Base-by-base conservation (phyloP, 1,140 invertebrate genomes). In the Brachionus calyciflorus region DNA sequence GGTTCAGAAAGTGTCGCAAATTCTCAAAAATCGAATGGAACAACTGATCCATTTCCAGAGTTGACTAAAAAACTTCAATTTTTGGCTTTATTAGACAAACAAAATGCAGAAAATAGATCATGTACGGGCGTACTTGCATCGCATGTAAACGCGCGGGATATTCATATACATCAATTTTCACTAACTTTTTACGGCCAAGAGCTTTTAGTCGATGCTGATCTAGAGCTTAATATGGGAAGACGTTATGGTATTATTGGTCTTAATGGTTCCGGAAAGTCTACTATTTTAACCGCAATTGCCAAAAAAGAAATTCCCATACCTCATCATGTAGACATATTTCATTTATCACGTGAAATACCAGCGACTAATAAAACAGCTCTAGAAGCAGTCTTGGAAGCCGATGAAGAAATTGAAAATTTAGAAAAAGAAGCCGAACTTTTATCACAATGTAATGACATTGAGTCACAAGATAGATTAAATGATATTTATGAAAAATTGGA, bases 171-270 rank as follows among this genome's bases (percentile, higher is more conserved):
- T 69, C 96, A 93, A 82, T 92, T 99, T 81, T 96, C 95, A 40
- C 93, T 99, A 68, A 98, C 94, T 57, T 99, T 99, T 84, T 96
- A 99, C 84, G 97, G 97, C 55, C 89, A 90, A 80, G 97, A 99
- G 87, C 87, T 99, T 76, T 87, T 99, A 57, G 91, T 92, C 82
- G 97, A 99, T 83, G 96, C 96, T 0, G 91, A 93, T 83, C 86
- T 99, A 0, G 96, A 99, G 85, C 88, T 99, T 81, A 99, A 98
- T 87, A 96, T 93, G 83, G 95, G 96, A 0, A 87, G 94, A 80
- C 89, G 96, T 79, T 99, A 99, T 85, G 97, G 96, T 80, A 87
- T 99, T 0, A 90, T 99, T 80, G 97, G 97, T 76, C 86, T 92
- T 1, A 99, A 99, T 87, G 96, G 96, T 76, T 93, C 92, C 85